Evolutionary conservation across 2,797 vertebrate species (phyloP), one percentile per base, ranked within the genome.

Genomic region (Coracias cyanogaster): DNA sequence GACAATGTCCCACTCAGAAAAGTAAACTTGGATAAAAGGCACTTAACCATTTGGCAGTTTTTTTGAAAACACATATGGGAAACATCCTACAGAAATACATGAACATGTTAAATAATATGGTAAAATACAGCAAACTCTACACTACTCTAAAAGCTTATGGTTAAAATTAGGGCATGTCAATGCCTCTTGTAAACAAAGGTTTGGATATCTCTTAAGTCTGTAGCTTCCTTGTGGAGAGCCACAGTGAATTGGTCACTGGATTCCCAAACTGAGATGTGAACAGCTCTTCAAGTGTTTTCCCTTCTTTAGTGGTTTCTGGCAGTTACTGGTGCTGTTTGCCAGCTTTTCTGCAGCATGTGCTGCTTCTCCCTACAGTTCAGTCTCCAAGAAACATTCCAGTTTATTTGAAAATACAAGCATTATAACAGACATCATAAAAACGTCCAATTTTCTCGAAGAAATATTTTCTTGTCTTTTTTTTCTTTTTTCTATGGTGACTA

Each of bases 161-260:
- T 31, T 55, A 8, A 62, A 65, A 3, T n/a, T 20, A 72, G 9
- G 26, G 11, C 83, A 82, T 2, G 0, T 24, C 64, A 62, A 33
- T n/a, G n/a, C 31, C 26, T 39, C 55, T 31, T 70, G 16, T 31
- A 66, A 58, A 66, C 0, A 49, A 19, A 70, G 9, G 29, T 41
- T 41, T 67, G 20, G 9, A 37, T 49, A 70, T 73, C 51, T 49
- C 39, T 77, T 31, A 49, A 14, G 37, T 35, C 26, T 28, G 8
- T 26, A 89, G 62, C 15, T 77, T 89, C 60, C 62, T 62, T 49
- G 24, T 46, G 52, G 35, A 51, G 17, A 91, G 17, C 6, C 64
- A 71, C 6, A 74, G 26, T 1, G 17, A 33, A 18, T 31, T 0
- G 0, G 35, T 12, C 31, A 24, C 29, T 28, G 31, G 37, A 29